Percentiles rank a stretch among this genome's conserved stretches.
These are phyloP conservation scores for Diogma glabrata DNA, from an alignment of 2,888 invertebrate genomes.

Conservation along the genomic window DNA sequence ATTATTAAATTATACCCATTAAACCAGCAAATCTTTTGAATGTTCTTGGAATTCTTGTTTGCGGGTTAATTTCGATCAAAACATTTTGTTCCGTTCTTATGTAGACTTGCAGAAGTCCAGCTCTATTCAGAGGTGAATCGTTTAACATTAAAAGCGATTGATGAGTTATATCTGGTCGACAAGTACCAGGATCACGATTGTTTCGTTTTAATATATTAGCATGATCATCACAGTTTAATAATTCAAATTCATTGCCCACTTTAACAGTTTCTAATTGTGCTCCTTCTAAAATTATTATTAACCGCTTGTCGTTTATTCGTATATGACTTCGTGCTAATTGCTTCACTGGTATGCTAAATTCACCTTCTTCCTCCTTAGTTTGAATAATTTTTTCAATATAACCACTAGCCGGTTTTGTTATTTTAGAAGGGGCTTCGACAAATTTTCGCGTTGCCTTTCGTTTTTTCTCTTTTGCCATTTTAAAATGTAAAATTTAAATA, in stretches of 20 bases:
- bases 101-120: slow-evolving; percentile 91
- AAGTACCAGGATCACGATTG: slow-evolving; percentile 74
- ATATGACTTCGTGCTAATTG: slow-evolving; percentile 68
- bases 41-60: slow-evolving; percentile 92
- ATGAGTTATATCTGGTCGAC: slow-evolving; percentile 94
- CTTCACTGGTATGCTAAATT: slow-evolving; percentile 66
- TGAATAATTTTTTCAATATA: slow-evolving; percentile 16
- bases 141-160: slow-evolving; percentile 95
- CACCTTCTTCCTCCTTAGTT: slow-evolving; percentile 51
- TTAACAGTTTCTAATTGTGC: slow-evolving; percentile 95
- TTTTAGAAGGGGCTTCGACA: no score
- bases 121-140: slow-evolving; percentile 94
- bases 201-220: slow-evolving; percentile 70
- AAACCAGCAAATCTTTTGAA: slow-evolving; percentile 94
- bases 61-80: slow-evolving; percentile 90
- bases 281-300: slow-evolving; percentile 85
- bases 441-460: no score
- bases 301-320: slow-evolving; percentile 74
- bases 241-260: slow-evolving; percentile 78
- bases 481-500: no score
- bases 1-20: slow-evolving; percentile 59
- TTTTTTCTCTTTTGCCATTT: no score
- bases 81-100: slow-evolving; percentile 86
- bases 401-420: no score
- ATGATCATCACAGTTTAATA: slow-evolving; percentile 92